phyloP scores from a whole-genome alignment of 2,113 vertebrate genomes.

The Hippocampus guttulatus region DNA sequence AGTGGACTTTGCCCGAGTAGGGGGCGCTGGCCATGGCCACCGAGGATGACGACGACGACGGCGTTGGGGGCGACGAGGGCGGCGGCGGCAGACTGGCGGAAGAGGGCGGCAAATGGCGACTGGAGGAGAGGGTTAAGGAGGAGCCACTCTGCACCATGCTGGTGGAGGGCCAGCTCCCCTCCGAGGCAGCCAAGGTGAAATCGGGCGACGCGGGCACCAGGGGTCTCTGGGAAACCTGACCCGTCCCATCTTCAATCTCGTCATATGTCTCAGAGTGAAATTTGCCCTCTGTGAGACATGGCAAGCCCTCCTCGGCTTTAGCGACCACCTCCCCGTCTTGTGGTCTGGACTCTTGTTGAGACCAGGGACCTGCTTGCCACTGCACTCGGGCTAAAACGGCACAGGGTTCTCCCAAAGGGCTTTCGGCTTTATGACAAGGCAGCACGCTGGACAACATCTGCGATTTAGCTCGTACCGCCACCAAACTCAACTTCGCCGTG shows the following conservation, averaged over 20 bases:
- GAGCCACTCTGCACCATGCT: slow-evolving; percentile 25
- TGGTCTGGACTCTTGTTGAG: slow-evolving; percentile 46
- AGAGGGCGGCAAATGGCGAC: slow-evolving; percentile 46
- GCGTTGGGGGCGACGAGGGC: slow-evolving; percentile 55
- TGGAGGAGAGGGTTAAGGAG: slow-evolving; percentile 34
- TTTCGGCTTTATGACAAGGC: slow-evolving; percentile 11
- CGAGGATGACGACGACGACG: slow-evolving; percentile 60
- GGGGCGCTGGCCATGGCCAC: slow-evolving; percentile 58
- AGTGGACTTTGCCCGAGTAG: slow-evolving; percentile 72
- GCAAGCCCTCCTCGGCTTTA: slow-evolving; percentile 59
- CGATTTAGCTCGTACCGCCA: slow-evolving; percentile 37
- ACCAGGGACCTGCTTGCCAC: slow-evolving; percentile 62
- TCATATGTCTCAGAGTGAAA: slow-evolving; percentile 66
- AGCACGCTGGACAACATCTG: slow-evolving; percentile 25
- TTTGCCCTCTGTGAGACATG: slow-evolving; percentile 47
- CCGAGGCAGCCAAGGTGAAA: slow-evolving; percentile 49
- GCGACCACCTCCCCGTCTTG: slow-evolving; percentile 31
- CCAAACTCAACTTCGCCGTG: slow-evolving; percentile 22
- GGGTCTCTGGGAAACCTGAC: slow-evolving; percentile 73
- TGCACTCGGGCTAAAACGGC: slow-evolving; percentile 35
- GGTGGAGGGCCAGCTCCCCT: slow-evolving; percentile 57
- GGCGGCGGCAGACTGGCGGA: slow-evolving; percentile 52
- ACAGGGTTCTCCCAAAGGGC: slow-evolving; percentile 28
- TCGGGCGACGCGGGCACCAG: slow-evolving; percentile 63
- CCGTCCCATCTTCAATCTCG: slow-evolving; percentile 72